phyloP scores from a whole-genome alignment of 1,140 invertebrate species.

The Araneus ventricosus region DNA sequence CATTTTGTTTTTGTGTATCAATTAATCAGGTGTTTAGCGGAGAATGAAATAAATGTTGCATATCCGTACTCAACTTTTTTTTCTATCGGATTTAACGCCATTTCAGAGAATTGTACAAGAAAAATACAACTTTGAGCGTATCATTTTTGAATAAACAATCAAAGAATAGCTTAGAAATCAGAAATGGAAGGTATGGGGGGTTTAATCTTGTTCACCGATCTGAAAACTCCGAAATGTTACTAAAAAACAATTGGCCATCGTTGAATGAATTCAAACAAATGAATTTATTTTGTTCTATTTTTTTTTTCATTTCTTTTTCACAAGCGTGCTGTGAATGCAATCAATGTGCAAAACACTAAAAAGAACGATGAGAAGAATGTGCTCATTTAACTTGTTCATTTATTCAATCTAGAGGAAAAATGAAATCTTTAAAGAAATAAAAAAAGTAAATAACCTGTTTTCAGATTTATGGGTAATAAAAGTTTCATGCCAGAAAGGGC shows the following conservation, averaged over 20 bases:
- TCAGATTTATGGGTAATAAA: no score
- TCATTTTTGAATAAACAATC: not conserved
- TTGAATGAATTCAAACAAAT: not conserved
- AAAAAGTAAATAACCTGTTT: no score
- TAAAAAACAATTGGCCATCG: not conserved
- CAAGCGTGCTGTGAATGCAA: not conserved
- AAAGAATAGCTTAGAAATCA: not conserved
- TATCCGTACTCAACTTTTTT: not conserved
- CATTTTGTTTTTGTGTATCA: conserved; percentile 27
- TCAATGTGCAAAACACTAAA: not conserved
- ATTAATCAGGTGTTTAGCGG: conserved; percentile 54
- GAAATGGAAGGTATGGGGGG: no score
- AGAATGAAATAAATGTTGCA: conserved; percentile 58
- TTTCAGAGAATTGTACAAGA: not conserved
- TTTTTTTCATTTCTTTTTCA: not conserved
- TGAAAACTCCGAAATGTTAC: conserved; percentile 9
- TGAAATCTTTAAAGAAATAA: not conserved
- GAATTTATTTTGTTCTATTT: not conserved
- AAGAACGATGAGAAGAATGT: not conserved
- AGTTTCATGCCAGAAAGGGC: no score
- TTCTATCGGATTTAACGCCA: not conserved
- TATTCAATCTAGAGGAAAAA: not conserved
- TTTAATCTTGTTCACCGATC: conserved; percentile 4
- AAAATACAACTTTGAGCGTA: not conserved
- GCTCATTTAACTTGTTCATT: not conserved